Base-by-base conservation (phyloP, 2,797 vertebrate species). In the Taenioides sp. region DNA sequence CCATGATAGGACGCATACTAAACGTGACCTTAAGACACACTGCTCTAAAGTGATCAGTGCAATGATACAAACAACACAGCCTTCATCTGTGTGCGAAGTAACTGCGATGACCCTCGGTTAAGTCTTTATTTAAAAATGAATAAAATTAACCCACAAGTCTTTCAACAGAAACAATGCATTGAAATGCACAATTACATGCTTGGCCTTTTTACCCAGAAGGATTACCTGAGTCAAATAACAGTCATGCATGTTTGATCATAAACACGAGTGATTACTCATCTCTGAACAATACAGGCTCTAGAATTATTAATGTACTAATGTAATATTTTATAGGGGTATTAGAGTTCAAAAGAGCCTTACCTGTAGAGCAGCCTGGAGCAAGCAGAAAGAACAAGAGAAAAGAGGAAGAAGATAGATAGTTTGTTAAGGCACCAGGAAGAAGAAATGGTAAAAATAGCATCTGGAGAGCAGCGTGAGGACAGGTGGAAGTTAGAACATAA, bases 311-410 rank as follows among this genome's bases (percentile, higher is more conserved):
- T 52, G n/a, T 4, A 18, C 49, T 58, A 2, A 62, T 40, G 63
- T 65, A 28, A 27, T 25, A 59, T 59, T 27, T 59, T 7, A 2
- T 59, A 28, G 57, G 25, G 2, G 25, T 27, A 65, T 31, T 66
- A 68, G 54, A 78, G 59, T 23, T 52, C n/a, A 69, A 60, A 63
- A 16, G 65, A 20, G 74, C 65, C 95, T 96, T 94, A 97, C 97
- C 96, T 97, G 95, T 86, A 97, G 87, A 83, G 95, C 94, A 92
- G 96, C 95, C 96, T 98, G 93, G 81, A 78, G 90, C 72, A 84
- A 93, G 92, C 72, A 90, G 74, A 74, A 75, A 77, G 62, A 77
- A 77, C 67, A 75, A 83, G 69, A 64, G 66, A 78, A 66, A 72
- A 75, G 75, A 75, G 65, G 79, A 76, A 55, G 78, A 84, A 65